Base-by-base conservation (phyloP, 2,113 vertebrate species). In the Tor tambroides region DNA sequence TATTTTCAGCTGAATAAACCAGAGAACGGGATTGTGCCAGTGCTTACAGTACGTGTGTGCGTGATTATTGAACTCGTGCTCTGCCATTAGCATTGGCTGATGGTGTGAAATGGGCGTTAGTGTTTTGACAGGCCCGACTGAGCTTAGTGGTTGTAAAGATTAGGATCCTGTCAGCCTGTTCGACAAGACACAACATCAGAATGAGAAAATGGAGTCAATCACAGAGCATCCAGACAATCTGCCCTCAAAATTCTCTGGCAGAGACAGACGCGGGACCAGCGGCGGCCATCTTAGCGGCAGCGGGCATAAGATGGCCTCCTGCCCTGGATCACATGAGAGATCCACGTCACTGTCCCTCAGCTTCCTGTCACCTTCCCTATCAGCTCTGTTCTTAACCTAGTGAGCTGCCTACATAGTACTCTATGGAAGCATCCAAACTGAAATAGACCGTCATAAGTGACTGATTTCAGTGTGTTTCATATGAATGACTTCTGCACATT, bases 81-180 rank as follows among this genome's bases (percentile, higher is more conserved):
- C 43, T 84, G 32, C 38, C 43, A 54, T 81, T 86, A 54, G 46
- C 76, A 71, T 38, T 88, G 76, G 51, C 61, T 80, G 49, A 65
- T 63, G 28, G 23, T 89, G 72, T 84, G 65, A 84, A 86, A 71
- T 85, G 69, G 43, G 69, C 35, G 78, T 56, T 38, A 59, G 82
- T 80, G 74, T 76, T 78, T 82, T 87, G 83, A 87, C 61, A 89
- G 78, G 35, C 83, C 59, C 51, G 41, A 71, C 71, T 80, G 85
- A 69, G 69, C 30, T 71, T 30, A 49, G 46, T 87, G 35, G 71
- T 61, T 82, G 56, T 85, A 87, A 76, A 82, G 67, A 79, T 86
- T 82, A 41, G 65, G 71, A 83, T 80, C 49, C 83, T 86, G 80
- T 71, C 75, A 78, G 83, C 69, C 26, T 51, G 63, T 67, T 35